These are phyloP conservation scores for Tapera naevia DNA, from an alignment of 2,797 vertebrate genomes.

Conservation along the genomic window DNA sequence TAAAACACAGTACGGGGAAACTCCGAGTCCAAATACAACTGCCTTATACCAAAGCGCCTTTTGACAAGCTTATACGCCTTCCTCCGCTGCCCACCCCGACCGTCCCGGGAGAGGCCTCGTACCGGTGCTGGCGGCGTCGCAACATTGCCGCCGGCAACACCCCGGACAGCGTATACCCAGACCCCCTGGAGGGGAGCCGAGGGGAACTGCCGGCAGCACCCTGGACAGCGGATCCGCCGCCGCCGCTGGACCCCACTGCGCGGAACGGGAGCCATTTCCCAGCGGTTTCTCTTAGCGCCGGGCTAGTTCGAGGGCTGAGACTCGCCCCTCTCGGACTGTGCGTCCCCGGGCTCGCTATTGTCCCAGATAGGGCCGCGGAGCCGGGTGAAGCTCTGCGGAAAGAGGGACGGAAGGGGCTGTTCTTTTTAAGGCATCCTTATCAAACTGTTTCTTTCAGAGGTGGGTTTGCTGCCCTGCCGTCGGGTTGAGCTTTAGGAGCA, in stretches of 20 bases:
- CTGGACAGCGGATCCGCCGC: no score
- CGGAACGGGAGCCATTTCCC: rapidly evolving
- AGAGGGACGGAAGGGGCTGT: no score
- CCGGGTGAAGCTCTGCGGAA: not conserved
- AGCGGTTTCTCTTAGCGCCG: not conserved
- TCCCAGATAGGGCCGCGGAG: not conserved
- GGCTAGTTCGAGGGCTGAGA: not conserved
- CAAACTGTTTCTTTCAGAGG: not conserved
- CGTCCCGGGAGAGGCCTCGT: not conserved
- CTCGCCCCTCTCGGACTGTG: no score
- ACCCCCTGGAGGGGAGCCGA: no score
- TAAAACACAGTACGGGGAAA: not conserved
- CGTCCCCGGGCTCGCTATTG: not conserved
- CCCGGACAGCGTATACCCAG: slow-evolving; percentile 25
- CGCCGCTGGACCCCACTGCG: rapidly evolving
- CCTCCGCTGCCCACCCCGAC: no score
- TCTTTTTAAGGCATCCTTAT: not conserved
- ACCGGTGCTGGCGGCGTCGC: no score
- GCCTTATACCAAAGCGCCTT: not conserved
- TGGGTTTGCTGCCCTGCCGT: not conserved
- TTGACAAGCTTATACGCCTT: not conserved
- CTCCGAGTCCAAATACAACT: not conserved
- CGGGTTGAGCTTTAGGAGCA: not conserved
- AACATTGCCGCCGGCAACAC: not conserved
- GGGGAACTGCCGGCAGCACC: no score